Percentiles rank a stretch among this genome's conserved stretches.
phyloP scores from a whole-genome alignment of 2,113 vertebrate species.

The Gavia stellata region DNA sequence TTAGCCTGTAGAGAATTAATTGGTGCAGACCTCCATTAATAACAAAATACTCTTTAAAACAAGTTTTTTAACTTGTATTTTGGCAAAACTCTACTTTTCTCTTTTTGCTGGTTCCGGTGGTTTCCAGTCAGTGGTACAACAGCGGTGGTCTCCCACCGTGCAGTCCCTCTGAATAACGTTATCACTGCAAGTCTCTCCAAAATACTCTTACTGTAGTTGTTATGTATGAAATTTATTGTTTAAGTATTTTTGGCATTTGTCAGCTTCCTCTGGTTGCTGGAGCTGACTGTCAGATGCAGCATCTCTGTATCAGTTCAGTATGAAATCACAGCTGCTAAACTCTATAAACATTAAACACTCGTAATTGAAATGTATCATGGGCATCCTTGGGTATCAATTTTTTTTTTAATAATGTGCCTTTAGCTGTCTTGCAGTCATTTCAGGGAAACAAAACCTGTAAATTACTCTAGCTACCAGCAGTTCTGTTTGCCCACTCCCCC shows the following conservation, averaged over 20 bases:
- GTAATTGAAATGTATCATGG: neutral
- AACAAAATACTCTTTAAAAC: neutral
- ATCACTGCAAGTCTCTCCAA: neutral
- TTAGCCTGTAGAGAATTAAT: neutral
- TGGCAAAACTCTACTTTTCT: fast-evolving
- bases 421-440: neutral
- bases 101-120: neutral
- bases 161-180: neutral
- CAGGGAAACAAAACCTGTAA: neutral
- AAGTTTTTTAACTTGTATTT: neutral
- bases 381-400: neutral
- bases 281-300: neutral
- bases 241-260: neutral
- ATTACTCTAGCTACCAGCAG: neutral
- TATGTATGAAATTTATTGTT: neutral
- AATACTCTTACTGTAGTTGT: neutral
- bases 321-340: constrained; percentile 26
- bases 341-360: neutral
- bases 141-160: neutral
- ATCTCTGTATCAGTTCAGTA: neutral
- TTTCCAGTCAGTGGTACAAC: neutral
- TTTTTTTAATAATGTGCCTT: neutral
- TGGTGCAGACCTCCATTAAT: neutral
- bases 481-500: neutral
- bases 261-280: neutral